phyloP scores from a whole-genome alignment of 2,888 invertebrate species.

The Apamea sordens region DNA sequence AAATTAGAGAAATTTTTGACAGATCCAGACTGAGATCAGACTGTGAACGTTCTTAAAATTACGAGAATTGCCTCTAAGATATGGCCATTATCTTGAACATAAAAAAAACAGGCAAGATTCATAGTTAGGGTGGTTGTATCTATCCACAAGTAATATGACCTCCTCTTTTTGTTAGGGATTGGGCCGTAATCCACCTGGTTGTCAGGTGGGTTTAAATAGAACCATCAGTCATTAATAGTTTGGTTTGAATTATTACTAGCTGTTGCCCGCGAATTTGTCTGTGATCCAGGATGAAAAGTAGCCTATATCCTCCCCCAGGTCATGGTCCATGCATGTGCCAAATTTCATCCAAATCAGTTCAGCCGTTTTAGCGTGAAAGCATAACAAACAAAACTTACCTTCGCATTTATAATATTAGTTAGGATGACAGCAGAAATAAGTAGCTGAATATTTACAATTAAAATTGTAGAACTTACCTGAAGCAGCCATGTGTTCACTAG shows the following conservation, averaged over 20 bases:
- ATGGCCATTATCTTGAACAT: neutral
- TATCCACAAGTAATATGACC: neutral
- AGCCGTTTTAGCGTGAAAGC: too few species aligned
- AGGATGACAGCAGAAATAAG: neutral
- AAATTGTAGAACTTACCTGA: conserved; percentile 90
- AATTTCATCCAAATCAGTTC: too few species aligned
- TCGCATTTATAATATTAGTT: too few species aligned
- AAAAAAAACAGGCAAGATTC: neutral
- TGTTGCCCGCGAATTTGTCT: too few species aligned
- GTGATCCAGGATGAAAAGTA: too few species aligned
- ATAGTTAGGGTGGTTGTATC: neutral
- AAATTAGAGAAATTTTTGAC: too few species aligned
- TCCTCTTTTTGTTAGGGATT: neutral
- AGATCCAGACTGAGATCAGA: too few species aligned
- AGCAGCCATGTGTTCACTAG: conserved; percentile 99
- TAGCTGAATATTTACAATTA: neutral
- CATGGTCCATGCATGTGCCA: too few species aligned
- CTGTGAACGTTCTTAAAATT: too few species aligned
- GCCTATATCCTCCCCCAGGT: too few species aligned
- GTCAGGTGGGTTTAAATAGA: neutral
- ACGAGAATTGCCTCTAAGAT: too few species aligned
- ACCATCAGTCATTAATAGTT: neutral
- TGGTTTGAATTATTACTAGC: neutral
- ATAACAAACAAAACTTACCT: too few species aligned
- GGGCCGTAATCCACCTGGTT: neutral